phyloP scores from a whole-genome alignment of 2,113 vertebrate species.

The Meleagris gallopavo region DNA sequence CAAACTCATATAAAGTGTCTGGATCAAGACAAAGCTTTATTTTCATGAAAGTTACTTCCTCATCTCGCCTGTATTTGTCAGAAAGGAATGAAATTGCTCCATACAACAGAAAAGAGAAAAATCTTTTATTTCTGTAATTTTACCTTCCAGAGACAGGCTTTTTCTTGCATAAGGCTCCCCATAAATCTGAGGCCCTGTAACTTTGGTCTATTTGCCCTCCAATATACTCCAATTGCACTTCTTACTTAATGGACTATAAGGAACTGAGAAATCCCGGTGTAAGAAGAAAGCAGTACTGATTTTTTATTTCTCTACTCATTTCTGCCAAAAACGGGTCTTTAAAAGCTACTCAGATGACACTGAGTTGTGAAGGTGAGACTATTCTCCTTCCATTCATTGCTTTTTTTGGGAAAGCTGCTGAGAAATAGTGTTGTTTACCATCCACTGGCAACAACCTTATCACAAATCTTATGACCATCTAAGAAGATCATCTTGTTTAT shows the following conservation, averaged over 20 bases:
- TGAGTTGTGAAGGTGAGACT: background rate
- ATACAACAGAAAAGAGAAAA: background rate
- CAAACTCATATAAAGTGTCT: background rate
- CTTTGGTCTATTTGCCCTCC: background rate
- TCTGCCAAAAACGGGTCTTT: background rate
- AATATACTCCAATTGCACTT: background rate
- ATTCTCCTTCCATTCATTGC: background rate
- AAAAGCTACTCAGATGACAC: background rate
- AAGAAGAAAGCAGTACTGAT: background rate
- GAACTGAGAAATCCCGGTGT: rapidly evolving
- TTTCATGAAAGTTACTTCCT: background rate
- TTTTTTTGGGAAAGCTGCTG: background rate
- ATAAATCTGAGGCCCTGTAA: background rate
- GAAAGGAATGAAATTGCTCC: background rate
- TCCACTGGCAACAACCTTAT: background rate
- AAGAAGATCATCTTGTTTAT: background rate
- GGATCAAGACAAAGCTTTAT: background rate
- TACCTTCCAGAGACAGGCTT: background rate
- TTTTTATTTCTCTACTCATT: background rate
- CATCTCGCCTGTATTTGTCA: rapidly evolving
- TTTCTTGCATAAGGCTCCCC: constrained; percentile 9
- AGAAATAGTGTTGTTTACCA: background rate
- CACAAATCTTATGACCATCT: background rate
- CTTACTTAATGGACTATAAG: background rate
- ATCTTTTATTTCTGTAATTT: constrained; percentile 29